Evolutionary conservation across 2,113 vertebrate species (phyloP).

Genomic region (Corythaixoides concolor): DNA sequence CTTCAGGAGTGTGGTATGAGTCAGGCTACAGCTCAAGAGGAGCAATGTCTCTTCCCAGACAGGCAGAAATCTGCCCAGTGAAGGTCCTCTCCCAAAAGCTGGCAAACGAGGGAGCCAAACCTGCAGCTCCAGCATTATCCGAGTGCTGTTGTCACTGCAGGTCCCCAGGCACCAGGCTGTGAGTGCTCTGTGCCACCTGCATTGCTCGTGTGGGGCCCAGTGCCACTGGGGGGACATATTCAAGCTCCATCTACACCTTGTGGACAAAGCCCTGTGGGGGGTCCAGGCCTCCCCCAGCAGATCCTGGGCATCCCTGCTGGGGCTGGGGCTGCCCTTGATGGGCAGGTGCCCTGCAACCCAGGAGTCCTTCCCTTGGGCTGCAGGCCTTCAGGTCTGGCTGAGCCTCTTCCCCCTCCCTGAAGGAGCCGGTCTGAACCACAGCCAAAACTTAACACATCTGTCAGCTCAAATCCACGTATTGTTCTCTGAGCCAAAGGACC

Average conservation of each 20-base stretch:
- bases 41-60: not conserved
- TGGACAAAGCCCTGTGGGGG: not conserved
- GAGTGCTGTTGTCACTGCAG: accelerated
- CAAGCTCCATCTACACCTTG: not conserved
- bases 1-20: not conserved
- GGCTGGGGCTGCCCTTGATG: not conserved
- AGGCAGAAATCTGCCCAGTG: not conserved
- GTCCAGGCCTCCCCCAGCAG: accelerated
- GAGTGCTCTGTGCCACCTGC: not conserved
- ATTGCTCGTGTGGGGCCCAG: accelerated
- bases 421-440: not conserved
- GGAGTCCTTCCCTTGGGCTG: accelerated
- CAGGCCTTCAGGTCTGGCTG: not conserved
- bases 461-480: not conserved
- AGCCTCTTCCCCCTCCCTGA: not conserved
- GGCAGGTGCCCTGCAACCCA: too few species aligned
- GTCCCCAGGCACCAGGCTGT: not conserved
- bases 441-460: not conserved
- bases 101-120: not conserved
- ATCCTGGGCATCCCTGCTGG: not conserved
- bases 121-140: not conserved
- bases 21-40: not conserved
- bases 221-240: not conserved
- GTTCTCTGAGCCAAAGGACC: not conserved
- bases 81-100: not conserved